Conservation (phyloP, 2,113 vertebrate genomes). For the Nipponia nippon region DNA sequence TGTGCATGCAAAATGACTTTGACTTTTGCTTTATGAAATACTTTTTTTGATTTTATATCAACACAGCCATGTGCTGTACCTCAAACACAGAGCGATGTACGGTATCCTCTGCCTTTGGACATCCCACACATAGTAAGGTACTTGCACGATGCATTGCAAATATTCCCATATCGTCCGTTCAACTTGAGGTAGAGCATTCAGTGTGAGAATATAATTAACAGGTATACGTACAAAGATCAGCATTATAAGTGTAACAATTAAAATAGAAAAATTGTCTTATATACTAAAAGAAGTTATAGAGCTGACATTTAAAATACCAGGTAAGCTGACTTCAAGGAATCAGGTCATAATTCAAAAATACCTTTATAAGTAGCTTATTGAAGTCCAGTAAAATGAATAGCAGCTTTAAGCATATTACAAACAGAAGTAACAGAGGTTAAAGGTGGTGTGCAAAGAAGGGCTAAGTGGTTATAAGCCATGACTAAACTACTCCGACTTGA, state of each 20-base stretch:
- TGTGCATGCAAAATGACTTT: background rate
- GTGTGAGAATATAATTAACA: background rate
- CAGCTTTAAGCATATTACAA: background rate
- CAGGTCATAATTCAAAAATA: background rate
- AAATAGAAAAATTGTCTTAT: background rate
- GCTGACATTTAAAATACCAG: background rate
- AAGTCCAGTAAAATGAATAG: background rate
- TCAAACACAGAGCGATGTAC: background rate
- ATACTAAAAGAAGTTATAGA: background rate
- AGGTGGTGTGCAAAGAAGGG: background rate
- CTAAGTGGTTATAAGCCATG: background rate
- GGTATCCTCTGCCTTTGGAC: background rate
- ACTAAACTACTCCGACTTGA: background rate
- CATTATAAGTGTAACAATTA: background rate
- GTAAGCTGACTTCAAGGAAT: background rate
- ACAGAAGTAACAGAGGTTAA: background rate
- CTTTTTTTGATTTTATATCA: background rate
- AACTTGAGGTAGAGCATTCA: background rate
- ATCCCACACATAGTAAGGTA: background rate
- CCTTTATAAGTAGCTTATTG: background rate
- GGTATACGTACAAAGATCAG: background rate
- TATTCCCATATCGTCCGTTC: background rate
- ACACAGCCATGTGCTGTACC: background rate
- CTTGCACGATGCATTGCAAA: background rate
- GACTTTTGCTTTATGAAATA: background rate